Conservation (phyloP, 2,797 vertebrate species). For the Phataginus tetradactyla region DNA sequence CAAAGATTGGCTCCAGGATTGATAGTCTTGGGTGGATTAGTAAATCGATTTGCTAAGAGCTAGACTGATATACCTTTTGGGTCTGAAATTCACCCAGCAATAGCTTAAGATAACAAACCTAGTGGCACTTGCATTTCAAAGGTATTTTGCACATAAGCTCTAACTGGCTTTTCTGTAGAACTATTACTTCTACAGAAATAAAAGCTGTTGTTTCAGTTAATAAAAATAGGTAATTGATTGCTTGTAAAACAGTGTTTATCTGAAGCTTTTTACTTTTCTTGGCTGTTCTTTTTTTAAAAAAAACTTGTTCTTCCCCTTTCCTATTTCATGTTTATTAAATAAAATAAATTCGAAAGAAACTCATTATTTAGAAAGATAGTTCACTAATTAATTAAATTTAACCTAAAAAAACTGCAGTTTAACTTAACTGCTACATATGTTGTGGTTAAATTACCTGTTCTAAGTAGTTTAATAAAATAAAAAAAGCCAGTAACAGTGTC, state of each 20-base stretch:
- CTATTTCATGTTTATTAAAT: conserved; percentile 42
- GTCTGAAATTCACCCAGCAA: conserved; percentile 76
- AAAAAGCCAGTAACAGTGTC: neutral
- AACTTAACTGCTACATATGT: neutral
- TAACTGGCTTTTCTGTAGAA: conserved; percentile 35
- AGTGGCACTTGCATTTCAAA: neutral
- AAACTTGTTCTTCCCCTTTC: conserved; percentile 1
- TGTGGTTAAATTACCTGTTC: conserved; percentile 52
- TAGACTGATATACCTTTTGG: conserved; percentile 54
- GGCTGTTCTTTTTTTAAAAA: conserved; percentile 6
- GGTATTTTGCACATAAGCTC: neutral
- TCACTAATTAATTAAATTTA: conserved; percentile 60
- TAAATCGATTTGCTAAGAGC: conserved; percentile 82
- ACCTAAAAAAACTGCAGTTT: neutral
- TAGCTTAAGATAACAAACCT: conserved; percentile 76
- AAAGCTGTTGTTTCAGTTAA: conserved; percentile 42
- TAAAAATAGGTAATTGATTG: conserved; percentile 60
- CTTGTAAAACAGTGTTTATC: conserved; percentile 31
- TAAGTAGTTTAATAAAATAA: conserved; percentile 51
- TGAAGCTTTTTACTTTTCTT: neutral
- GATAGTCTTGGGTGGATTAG: conserved; percentile 79
- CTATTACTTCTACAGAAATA: conserved; percentile 26
- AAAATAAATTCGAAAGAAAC: conserved; percentile 40
- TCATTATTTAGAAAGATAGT: conserved; percentile 47
- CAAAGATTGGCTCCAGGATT: conserved; percentile 78